A percentile compares a stretch with the other conserved stretches of the same genome.
Conservation (phyloP, 2,888 invertebrate genomes). For the Epinotia demarniana region DNA sequence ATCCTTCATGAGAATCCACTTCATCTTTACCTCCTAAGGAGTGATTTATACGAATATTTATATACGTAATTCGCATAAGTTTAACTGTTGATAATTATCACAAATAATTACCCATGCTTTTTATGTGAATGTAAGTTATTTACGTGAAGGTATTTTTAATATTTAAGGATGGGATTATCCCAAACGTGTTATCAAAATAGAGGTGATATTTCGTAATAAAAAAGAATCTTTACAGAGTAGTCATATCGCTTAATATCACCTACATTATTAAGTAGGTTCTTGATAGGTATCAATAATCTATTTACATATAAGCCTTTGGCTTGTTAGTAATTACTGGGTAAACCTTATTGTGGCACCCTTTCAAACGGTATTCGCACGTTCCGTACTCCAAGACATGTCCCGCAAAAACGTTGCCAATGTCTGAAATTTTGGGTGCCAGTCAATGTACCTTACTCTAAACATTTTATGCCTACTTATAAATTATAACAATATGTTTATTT, state of each 20-base stretch:
- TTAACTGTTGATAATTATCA: background rate
- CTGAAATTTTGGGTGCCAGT: background rate
- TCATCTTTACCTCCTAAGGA: constrained; percentile 11
- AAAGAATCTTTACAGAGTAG: constrained; percentile 19
- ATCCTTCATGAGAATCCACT: background rate
- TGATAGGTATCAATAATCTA: constrained; percentile 14
- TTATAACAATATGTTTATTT: constrained; percentile 58
- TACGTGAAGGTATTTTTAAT: background rate
- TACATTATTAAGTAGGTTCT: constrained; percentile 24
- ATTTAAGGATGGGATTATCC: constrained; percentile 2
- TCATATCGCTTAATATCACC: background rate
- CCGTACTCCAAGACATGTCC: too few relatives aligned
- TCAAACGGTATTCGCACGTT: background rate
- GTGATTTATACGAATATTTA: background rate
- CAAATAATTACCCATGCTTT: background rate
- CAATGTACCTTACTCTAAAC: constrained; percentile 48
- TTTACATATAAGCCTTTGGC: constrained; percentile 36
- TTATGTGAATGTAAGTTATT: background rate
- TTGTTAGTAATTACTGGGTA: constrained; percentile 18
- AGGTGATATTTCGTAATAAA: constrained; percentile 6
- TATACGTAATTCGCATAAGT: background rate
- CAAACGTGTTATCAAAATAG: constrained; percentile 26
- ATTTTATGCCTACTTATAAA: constrained; percentile 57
- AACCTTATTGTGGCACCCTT: background rate
- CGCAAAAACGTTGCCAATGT: background rate